A percentile compares a stretch with the other conserved stretches of the same genome.
phyloP scores from a whole-genome alignment of 2,888 invertebrate genomes.

The Tribolium freemani region DNA sequence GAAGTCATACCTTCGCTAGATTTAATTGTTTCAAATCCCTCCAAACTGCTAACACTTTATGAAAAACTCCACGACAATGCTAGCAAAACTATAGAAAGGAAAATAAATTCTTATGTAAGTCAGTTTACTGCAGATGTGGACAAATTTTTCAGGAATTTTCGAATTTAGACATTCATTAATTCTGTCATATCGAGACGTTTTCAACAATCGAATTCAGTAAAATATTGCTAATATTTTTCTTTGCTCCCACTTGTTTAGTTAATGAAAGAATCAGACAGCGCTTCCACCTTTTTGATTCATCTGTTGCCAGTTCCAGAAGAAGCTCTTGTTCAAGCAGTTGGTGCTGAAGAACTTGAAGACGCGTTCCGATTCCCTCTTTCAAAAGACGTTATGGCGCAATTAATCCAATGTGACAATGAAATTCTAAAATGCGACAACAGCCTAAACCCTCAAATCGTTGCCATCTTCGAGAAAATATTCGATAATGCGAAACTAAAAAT shows the following conservation, averaged over 20 bases:
- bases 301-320: conserved; percentile 72
- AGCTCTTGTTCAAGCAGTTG: conserved; percentile 74
- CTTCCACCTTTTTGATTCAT: conserved; percentile 71
- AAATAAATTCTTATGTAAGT: conserved; percentile 75
- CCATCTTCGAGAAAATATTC: conserved; percentile 53
- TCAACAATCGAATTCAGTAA: too few species aligned
- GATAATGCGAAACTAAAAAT: conserved; percentile 51
- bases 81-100: conserved; percentile 71
- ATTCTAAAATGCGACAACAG: conserved; percentile 49
- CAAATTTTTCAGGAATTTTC: background rate
- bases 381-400: conserved; percentile 52
- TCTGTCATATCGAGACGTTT: too few species aligned
- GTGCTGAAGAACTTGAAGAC: conserved; percentile 68
- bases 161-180: background rate
- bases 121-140: background rate
- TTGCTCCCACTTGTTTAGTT: conserved; percentile 58
- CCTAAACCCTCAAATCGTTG: conserved; percentile 55
- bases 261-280: conserved; percentile 69
- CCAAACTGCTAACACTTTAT: conserved; percentile 71
- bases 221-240: too few species aligned
- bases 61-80: conserved; percentile 70
- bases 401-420: conserved; percentile 67
- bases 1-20: conserved; percentile 50
- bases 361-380: conserved; percentile 69
- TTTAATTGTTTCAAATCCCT: conserved; percentile 72